Conservation (phyloP, 1,140 invertebrate species). For the Pseudoatta argentina region DNA sequence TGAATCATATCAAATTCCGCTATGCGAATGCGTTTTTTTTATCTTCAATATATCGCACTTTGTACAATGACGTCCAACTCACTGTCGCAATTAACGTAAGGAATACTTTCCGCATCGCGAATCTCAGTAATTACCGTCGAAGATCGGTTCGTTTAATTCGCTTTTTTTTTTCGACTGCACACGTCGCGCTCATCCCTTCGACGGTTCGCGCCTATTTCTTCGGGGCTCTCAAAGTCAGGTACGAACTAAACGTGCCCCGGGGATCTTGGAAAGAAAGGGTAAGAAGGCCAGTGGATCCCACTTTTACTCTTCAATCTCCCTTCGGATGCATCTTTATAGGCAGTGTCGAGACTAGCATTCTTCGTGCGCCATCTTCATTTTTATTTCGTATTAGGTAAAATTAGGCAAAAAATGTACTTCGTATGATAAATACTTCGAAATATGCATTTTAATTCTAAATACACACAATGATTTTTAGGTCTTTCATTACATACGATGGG, state of each 20-base stretch:
- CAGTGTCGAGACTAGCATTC: conserved; percentile 42
- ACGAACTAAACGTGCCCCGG: conserved; percentile 72
- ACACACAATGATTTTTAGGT: too few relatives aligned
- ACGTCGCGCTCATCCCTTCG: conserved; percentile 37
- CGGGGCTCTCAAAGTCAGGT: conserved; percentile 66
- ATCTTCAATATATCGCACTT: background rate
- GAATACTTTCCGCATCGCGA: conserved; percentile 2
- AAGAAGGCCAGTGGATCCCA: conserved; percentile 36
- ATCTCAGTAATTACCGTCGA: background rate
- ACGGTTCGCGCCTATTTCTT: conserved; percentile 50
- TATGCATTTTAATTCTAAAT: background rate
- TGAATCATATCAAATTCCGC: conserved; percentile 39
- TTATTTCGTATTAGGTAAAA: background rate
- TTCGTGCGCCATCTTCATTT: background rate
- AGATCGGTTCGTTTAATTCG: conserved; percentile 23
- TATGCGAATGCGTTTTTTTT: background rate
- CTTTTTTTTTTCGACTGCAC: conserved; percentile 15
- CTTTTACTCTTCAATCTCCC: conserved; percentile 74
- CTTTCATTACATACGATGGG: too few relatives aligned
- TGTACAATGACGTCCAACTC: background rate
- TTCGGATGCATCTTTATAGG: conserved; percentile 63
- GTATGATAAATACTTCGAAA: background rate
- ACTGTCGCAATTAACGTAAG: conserved; percentile 3
- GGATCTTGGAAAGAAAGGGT: conserved; percentile 13
- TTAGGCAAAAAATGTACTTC: background rate